A percentile compares a stretch with the other conserved stretches of the same genome.
These are phyloP conservation scores for Semibalanus balanoides DNA, from an alignment of 1,140 invertebrate species.

Conservation along the genomic window DNA sequence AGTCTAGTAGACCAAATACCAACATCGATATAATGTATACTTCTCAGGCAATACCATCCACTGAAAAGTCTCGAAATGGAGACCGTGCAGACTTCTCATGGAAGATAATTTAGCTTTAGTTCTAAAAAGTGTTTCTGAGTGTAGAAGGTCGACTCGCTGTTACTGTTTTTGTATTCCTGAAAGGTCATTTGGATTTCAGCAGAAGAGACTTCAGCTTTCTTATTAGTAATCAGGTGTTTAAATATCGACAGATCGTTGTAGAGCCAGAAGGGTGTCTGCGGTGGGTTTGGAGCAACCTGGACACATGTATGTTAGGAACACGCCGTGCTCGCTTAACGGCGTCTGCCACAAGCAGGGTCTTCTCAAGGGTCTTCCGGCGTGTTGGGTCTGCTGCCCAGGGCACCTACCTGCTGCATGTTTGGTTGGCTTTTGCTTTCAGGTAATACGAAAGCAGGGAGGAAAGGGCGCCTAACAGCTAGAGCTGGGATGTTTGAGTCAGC, in stretches of 20 bases:
- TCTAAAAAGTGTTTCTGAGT: no score
- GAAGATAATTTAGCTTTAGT: no score
- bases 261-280: neutral
- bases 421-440: neutral
- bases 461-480: neutral
- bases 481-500: neutral
- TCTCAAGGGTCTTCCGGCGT: neutral
- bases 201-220: neutral
- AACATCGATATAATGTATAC: no score
- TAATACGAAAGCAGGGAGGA: neutral
- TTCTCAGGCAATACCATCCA: no score
- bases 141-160: no score
- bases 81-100: no score
- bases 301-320: neutral
- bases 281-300: neutral
- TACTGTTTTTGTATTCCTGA: neutral
- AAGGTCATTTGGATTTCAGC: neutral
- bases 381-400: neutral
- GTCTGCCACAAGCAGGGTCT: neutral
- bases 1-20: no score
- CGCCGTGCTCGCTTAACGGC: neutral
- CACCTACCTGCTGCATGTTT: neutral
- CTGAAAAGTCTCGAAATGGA: no score
- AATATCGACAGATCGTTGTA: neutral
- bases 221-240: neutral